Evolutionary conservation across 92 coral and sea anemone genomes (phyloP).

Genomic region (Isaurus tuberculatus): DNA sequence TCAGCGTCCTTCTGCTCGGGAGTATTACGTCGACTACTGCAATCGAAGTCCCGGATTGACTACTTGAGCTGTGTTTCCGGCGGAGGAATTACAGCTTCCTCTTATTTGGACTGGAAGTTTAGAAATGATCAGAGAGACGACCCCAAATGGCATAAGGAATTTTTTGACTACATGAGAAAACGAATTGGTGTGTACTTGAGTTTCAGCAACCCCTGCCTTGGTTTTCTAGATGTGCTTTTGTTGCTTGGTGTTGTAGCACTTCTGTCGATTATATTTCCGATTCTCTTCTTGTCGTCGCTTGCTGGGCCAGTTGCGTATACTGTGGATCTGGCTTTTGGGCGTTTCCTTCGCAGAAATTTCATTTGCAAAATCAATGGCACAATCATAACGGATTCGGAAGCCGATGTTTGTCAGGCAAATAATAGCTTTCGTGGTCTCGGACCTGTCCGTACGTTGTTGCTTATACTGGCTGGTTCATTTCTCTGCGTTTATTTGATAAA

Average conservation of each 20-base stretch:
- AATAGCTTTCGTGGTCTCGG: neutral
- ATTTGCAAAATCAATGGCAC: constrained; percentile 41
- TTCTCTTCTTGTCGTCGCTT: constrained; percentile 56
- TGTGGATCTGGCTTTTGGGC: constrained; percentile 77
- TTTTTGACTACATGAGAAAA: constrained; percentile 76
- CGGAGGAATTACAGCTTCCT: constrained; percentile 87
- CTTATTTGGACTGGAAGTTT: constrained; percentile 92
- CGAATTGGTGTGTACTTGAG: constrained; percentile 59
- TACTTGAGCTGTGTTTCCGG: constrained; percentile 90
- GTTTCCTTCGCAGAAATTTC: constrained; percentile 69
- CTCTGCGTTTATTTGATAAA: neutral
- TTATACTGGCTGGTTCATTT: neutral
- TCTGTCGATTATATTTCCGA: constrained; percentile 72
- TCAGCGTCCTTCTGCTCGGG: constrained; percentile 61
- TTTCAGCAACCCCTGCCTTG: constrained; percentile 77
- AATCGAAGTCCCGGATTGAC: constrained; percentile 67
- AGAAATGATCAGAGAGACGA: constrained; percentile 79
- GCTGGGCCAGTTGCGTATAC: constrained; percentile 75
- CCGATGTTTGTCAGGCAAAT: neutral
- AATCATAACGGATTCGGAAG: neutral
- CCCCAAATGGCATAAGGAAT: constrained; percentile 82
- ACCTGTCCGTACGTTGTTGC: neutral
- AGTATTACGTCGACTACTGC: constrained; percentile 79
- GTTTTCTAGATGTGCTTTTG: constrained; percentile 53
- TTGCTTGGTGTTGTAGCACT: constrained; percentile 45